Percentiles rank a stretch among this genome's conserved stretches.
Conservation (phyloP, 2,888 invertebrate species). For the Tenodera sinensis region DNA sequence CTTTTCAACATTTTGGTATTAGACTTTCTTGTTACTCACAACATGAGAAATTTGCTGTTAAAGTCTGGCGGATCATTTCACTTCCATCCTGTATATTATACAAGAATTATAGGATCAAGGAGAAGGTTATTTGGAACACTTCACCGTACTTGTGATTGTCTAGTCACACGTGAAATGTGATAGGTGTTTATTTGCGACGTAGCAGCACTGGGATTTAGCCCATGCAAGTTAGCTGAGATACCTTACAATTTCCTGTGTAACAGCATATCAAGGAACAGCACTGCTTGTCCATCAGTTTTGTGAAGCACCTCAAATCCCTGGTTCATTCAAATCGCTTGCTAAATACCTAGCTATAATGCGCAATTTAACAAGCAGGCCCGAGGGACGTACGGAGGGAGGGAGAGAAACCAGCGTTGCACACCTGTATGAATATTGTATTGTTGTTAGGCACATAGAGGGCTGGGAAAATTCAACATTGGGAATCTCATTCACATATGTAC, state of each 20-base stretch:
- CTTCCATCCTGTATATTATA: too few relatives aligned
- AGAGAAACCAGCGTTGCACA: neutral
- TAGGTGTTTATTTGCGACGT: too few relatives aligned
- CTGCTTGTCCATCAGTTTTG: neutral
- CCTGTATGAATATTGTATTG: neutral
- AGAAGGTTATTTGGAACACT: too few relatives aligned
- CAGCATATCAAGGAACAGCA: neutral
- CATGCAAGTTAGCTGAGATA: neutral
- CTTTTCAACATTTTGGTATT: too few relatives aligned
- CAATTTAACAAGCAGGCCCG: neutral
- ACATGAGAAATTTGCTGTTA: too few relatives aligned
- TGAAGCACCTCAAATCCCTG: neutral
- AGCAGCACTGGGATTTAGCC: too few relatives aligned
- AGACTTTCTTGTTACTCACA: too few relatives aligned
- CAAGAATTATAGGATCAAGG: too few relatives aligned
- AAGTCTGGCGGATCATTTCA: too few relatives aligned
- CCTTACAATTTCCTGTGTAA: neutral
- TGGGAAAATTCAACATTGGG: neutral
- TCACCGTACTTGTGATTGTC: too few relatives aligned
- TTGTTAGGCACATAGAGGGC: neutral
- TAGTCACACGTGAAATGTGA: too few relatives aligned
- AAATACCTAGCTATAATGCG: neutral
- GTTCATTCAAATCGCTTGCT: neutral
- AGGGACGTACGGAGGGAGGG: neutral
- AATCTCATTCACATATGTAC: neutral